These are phyloP conservation scores for Tragopan temminckii DNA, from an alignment of 2,797 vertebrate species.

Conservation along the genomic window DNA sequence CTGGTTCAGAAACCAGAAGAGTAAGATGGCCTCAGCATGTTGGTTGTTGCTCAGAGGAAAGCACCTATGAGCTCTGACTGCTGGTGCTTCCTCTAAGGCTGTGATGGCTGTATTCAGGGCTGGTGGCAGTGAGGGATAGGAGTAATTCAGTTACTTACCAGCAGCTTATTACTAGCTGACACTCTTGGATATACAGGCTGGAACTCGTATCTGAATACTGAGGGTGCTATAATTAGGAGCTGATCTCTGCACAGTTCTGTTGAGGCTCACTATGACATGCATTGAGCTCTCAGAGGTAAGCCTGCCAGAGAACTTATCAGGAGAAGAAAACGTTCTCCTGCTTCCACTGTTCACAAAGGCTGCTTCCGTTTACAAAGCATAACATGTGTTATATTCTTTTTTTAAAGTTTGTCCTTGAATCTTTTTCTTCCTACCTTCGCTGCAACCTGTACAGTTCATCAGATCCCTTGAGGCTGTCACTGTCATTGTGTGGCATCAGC, in stretches of 20 bases:
- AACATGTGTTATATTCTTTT: not conserved
- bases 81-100: not conserved
- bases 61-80: accelerated
- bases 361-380: not conserved
- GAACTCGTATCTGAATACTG: not conserved
- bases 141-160: not conserved
- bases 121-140: not conserved
- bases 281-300: not conserved
- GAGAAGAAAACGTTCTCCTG: not conserved
- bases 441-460: constrained; percentile 28
- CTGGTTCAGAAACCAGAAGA: not conserved
- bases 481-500: constrained; percentile 28
- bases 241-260: not conserved
- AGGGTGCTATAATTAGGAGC: not conserved
- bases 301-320: not conserved
- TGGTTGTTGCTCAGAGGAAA: not conserved
- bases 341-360: not conserved
- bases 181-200: not conserved
- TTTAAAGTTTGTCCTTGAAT: constrained; percentile 47
- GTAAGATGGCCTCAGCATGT: not conserved
- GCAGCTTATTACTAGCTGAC: not conserved
- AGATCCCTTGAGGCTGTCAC: not conserved
- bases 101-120: not conserved
- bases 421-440: constrained; percentile 39
- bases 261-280: not conserved